Conservation (phyloP, 2,888 invertebrate genomes). For the Phengaris arion region DNA sequence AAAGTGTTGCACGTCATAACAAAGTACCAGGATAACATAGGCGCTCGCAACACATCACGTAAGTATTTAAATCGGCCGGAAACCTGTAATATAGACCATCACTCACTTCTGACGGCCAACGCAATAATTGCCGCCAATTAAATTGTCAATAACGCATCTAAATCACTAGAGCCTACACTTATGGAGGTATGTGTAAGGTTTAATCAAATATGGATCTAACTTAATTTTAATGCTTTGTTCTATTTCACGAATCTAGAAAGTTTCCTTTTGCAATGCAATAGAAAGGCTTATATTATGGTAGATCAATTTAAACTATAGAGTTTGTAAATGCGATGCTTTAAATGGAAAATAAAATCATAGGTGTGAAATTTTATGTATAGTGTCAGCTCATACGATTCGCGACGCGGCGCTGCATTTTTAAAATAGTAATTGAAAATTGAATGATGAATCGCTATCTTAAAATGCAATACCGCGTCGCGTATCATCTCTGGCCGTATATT, state of each 20-base stretch:
- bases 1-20: conserved; percentile 8
- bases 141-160: conserved; percentile 31
- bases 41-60: neutral
- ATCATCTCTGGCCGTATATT: too few species aligned
- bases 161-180: conserved; percentile 30
- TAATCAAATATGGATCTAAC: conserved; percentile 27
- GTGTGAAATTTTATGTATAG: too few species aligned
- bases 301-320: too few species aligned
- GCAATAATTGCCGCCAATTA: conserved; percentile 36
- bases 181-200: conserved; percentile 17
- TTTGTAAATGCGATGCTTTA: too few species aligned
- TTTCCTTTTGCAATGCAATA: too few species aligned
- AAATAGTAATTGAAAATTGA: too few species aligned
- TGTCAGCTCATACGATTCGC: too few species aligned
- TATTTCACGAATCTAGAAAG: neutral
- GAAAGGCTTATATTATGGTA: too few species aligned
- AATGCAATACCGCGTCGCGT: too few species aligned
- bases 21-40: conserved; percentile 26
- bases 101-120: conserved; percentile 28
- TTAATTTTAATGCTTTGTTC: conserved; percentile 11
- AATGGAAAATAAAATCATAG: too few species aligned
- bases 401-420: too few species aligned
- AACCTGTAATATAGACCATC: conserved; percentile 25
- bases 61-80: conserved; percentile 23
- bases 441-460: too few species aligned